Conservation (phyloP, 1,140 invertebrate genomes). For the Argopecten irradians region DNA sequence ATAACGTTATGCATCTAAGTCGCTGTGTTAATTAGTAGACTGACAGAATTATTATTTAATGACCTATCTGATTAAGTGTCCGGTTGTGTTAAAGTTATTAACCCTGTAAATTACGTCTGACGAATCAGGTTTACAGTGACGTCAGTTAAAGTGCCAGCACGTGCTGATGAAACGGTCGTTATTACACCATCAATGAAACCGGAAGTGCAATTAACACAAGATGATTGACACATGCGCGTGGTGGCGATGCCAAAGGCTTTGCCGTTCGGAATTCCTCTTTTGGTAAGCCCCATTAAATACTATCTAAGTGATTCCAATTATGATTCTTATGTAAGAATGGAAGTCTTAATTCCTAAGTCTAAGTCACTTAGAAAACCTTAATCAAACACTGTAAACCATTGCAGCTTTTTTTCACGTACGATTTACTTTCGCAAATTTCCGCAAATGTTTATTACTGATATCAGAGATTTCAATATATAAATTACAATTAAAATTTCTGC, state of each 20-base stretch:
- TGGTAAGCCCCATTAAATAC: not conserved
- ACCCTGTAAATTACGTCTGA: not conserved
- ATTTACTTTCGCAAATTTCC: too few relatives aligned
- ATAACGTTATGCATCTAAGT: too few relatives aligned
- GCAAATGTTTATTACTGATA: too few relatives aligned
- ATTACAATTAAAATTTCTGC: too few relatives aligned
- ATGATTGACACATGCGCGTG: not conserved
- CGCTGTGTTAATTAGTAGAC: too few relatives aligned
- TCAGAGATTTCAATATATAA: too few relatives aligned
- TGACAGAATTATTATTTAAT: too few relatives aligned
- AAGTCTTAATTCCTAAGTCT: too few relatives aligned
- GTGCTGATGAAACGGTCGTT: not conserved
- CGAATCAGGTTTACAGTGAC: not conserved
- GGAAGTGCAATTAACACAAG: not conserved
- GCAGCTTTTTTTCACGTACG: too few relatives aligned
- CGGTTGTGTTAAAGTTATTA: not conserved
- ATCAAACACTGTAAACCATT: too few relatives aligned
- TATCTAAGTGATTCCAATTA: not conserved
- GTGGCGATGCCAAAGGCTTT: not conserved
- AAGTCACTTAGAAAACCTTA: too few relatives aligned
- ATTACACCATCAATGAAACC: not conserved
- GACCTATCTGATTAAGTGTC: not conserved
- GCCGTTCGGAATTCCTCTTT: not conserved
- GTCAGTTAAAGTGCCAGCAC: not conserved
- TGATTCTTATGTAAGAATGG: too few relatives aligned